A percentile compares a stretch with the other conserved stretches of the same genome.
phyloP scores from a whole-genome alignment of 2,113 vertebrate species.

The Pavo muticus region DNA sequence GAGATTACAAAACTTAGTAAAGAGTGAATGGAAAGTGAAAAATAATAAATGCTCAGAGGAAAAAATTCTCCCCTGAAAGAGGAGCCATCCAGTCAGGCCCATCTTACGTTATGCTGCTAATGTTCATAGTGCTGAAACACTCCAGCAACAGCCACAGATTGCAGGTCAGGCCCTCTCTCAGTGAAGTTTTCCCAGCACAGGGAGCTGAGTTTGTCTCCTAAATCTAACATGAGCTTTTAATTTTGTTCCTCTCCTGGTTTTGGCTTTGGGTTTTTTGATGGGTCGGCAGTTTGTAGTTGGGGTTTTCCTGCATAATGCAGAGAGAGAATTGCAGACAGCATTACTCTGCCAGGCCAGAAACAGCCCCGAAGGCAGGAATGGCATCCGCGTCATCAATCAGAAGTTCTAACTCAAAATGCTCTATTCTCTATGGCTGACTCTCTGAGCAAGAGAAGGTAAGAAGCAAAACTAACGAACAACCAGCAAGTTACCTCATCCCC shows the following conservation, averaged over 20 bases:
- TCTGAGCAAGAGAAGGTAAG: neutral
- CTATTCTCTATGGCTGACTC: neutral
- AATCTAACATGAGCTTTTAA: neutral
- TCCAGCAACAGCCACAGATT: neutral
- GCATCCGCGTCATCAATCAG: neutral
- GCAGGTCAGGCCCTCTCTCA: neutral
- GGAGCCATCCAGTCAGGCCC: neutral
- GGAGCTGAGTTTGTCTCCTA: neutral
- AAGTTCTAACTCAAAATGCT: neutral
- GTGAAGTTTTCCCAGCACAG: neutral
- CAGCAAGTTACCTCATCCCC: neutral
- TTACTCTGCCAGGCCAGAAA: neutral
- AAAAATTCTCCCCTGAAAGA: neutral
- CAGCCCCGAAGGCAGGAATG: neutral
- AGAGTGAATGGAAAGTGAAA: neutral
- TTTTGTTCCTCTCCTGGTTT: neutral
- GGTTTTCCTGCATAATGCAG: neutral
- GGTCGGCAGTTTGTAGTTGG: too few species aligned
- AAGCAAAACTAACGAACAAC: neutral
- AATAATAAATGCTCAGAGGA: neutral
- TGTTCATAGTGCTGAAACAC: neutral
- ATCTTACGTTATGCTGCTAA: neutral
- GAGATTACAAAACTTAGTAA: neutral
- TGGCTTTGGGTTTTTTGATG: neutral
- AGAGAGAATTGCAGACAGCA: neutral